A percentile compares a stretch with the other conserved stretches of the same genome.
phyloP scores from a whole-genome alignment of 2,888 invertebrate species.

The Nematopogon swammerdamellus region DNA sequence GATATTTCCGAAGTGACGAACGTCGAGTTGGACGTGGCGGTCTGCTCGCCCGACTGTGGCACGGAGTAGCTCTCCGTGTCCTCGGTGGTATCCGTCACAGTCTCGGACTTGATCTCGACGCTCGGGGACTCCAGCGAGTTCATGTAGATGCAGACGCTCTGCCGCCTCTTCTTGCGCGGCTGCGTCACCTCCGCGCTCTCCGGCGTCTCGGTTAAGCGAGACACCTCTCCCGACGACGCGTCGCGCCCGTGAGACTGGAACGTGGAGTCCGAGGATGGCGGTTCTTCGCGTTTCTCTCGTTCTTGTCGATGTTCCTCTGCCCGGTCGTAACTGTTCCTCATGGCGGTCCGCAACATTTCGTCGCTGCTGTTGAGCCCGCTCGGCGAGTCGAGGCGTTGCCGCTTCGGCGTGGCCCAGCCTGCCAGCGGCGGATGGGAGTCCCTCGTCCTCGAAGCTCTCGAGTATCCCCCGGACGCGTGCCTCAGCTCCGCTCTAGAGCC shows the following conservation, averaged over 20 bases:
- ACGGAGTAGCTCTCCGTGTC: background rate
- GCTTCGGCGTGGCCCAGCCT: constrained; percentile 20
- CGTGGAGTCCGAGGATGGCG: constrained; percentile 16
- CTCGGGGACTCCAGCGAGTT: constrained; percentile 10
- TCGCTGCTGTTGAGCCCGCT: constrained; percentile 15
- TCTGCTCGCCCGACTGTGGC: constrained; percentile 3
- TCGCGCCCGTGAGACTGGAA: constrained; percentile 15
- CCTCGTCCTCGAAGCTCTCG: constrained; percentile 10
- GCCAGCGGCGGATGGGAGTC: constrained; percentile 10
- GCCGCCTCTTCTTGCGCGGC: constrained; percentile 9
- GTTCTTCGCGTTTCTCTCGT: constrained; percentile 1
- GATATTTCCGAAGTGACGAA: constrained; percentile 1
- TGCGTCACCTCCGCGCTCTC: background rate
- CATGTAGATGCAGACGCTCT: constrained; percentile 14
- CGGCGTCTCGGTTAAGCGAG: constrained; percentile 1
- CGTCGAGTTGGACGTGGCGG: constrained; percentile 4
- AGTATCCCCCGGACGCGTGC: constrained; percentile 18
- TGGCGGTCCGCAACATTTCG: constrained; percentile 21
- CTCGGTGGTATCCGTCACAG: constrained; percentile 1
- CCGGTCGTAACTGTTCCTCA: constrained; percentile 21
- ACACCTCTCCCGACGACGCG: background rate
- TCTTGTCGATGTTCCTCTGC: constrained; percentile 13
- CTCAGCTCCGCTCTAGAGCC: constrained; percentile 35
- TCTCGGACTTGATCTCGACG: constrained; percentile 9
- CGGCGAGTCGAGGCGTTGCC: constrained; percentile 20